Evolutionary conservation across 2,113 vertebrate species (phyloP), one percentile per base, ranked within the genome.

Genomic region (Axis porcinus): DNA sequence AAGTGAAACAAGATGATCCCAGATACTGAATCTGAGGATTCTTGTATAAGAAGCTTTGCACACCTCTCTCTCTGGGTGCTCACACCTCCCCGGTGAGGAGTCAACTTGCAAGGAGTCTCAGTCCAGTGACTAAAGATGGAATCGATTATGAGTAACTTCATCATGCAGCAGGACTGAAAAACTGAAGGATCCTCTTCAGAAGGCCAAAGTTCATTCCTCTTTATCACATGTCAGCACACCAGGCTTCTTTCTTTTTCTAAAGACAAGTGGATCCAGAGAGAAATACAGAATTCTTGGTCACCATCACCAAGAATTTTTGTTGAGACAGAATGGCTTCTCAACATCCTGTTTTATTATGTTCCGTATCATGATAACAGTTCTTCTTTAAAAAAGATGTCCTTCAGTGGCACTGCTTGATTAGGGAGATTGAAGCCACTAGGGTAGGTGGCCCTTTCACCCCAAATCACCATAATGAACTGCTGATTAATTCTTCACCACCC

Each of bases 171-270:
- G 54, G 36, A 21, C 78, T 82, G 58, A 88, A 60, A 79, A 89
- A 30, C 6, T 13, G 54, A 60, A 85, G 40, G 57, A 76, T 4
- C 8, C 8, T 91, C 7, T 45, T 81, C 30, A 33, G 17, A 88
- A 96, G 86, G 27, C 15, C 55, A 40, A 74, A 82, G 81, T 36
- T 52, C 16, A 12, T 67, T 78, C 13, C 10, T 78, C 9, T 62
- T 79, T 13, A 28, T 30, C 19, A 40, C 43, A 45, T 36, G 11
- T 90, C 33, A 57, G 28, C 7, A 11, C 4, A 19, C 28, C 36
- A 92, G 81, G 11, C n/a, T 97, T 96, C n/a, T 95, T 90, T 97
- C 79, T 87, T 11, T 90, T 91, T 87, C 62, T 67, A 30, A 95
- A 94, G 57, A 81, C 11, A 64, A 93, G 76, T 54, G 36, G 17